phyloP scores from a whole-genome alignment of 2,113 vertebrate species.

The Cebus imitator region DNA sequence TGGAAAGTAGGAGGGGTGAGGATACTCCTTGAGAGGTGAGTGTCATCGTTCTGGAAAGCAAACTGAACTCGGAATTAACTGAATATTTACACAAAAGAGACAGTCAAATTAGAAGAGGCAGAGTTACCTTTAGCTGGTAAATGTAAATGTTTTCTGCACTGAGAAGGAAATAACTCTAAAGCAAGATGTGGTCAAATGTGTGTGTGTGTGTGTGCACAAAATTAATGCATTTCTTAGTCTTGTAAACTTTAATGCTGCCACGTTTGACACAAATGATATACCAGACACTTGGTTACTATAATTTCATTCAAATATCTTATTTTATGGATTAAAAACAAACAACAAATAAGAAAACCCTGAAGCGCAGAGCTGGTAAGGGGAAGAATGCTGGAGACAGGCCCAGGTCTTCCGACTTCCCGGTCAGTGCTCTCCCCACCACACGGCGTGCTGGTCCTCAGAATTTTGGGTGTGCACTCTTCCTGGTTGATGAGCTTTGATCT shows the following conservation, averaged over 20 bases:
- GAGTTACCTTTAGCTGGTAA: not conserved
- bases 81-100: not conserved
- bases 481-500: too few species aligned
- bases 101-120: not conserved
- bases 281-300: not conserved
- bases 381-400: not conserved
- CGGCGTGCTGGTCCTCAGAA: not conserved
- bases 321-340: not conserved
- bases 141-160: not conserved
- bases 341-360: not conserved
- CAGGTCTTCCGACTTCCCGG: not conserved
- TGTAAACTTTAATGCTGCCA: not conserved
- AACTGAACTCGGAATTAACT: not conserved
- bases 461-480: not conserved
- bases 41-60: not conserved
- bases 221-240: not conserved
- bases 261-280: not conserved
- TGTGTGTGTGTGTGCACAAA: not conserved
- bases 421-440: rapidly evolving
- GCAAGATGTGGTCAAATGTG: not conserved
- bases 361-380: not conserved
- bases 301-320: not conserved
- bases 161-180: not conserved
- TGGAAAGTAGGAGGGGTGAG: not conserved
- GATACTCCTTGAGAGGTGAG: not conserved